Base-by-base conservation (phyloP, 2,888 invertebrate species). In the Stenurella melanura region DNA sequence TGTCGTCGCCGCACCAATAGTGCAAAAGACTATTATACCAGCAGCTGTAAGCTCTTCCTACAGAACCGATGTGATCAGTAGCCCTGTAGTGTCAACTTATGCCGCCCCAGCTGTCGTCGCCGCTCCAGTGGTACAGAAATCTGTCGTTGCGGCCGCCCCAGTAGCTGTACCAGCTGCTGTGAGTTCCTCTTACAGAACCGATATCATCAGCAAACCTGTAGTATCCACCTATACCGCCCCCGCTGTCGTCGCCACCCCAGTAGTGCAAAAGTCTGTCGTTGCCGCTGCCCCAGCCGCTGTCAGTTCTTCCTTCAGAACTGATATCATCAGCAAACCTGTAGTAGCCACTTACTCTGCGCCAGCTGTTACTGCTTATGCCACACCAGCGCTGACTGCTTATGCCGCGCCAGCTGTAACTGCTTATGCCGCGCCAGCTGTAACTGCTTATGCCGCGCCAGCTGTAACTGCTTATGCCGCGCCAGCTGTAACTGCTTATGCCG, bases 371-470 rank as follows among this genome's bases (percentile, higher is more conserved):
- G 19, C 64, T n/a, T 64, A 64, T 15, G 42, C 64, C 7, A 42
- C 64, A 1, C 73, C 82, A 82, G 7, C 78, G 83, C 10, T 81
- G 84, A 17, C 83, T 81, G 76, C 82, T 21, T 71, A 87, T 71
- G 84, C 87, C 10, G 87, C 88, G 4, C 84, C 90, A 68, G 86
- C 90, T 88, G 88, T 81, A 70, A 26, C 78, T 61, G 63, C 78
- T 17, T 78, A 76, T 21, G 79, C 78, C 17, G 80, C 83, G 12
- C 81, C 82, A 21, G 60, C 81, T 30, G 75, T 82, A 12, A 69
- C 76, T 26, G 81, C 81, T 38, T 74, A 82, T 82, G 38, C 78
- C 38, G 79, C 79, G n/a, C 81, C 81, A n/a, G 57, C 80, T 0
- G 79, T 67, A 78, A 78, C 76, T 26, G 81, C 81, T 38, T 74